phyloP scores from a whole-genome alignment of 2,888 invertebrate genomes.

The Rhingia rostrata region DNA sequence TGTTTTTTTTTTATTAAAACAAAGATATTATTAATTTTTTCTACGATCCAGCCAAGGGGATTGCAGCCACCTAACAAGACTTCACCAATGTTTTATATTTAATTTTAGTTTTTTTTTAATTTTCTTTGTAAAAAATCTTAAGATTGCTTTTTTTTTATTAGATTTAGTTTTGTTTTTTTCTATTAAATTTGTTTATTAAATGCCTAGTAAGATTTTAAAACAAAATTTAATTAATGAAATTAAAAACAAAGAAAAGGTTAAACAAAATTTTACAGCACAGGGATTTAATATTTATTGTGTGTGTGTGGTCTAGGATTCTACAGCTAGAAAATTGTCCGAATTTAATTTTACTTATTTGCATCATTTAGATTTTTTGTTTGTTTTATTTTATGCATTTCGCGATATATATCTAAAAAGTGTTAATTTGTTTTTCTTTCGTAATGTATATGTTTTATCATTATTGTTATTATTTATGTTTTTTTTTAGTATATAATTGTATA shows the following conservation, averaged over 20 bases:
- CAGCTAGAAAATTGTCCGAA: constrained; percentile 62
- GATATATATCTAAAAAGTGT: constrained; percentile 54
- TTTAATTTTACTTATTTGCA: constrained; percentile 15
- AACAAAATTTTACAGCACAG: constrained; percentile 26
- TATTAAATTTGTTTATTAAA: constrained; percentile 51
- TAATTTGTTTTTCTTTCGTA: constrained; percentile 23
- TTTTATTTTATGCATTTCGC: constrained; percentile 30
- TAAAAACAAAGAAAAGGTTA: neutral
- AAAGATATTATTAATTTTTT: constrained; percentile 18
- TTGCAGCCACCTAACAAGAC: constrained; percentile 16
- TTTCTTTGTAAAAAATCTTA: constrained; percentile 67
- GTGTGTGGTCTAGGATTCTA: constrained; percentile 46
- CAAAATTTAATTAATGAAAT: constrained; percentile 52
- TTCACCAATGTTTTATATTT: constrained; percentile 33
- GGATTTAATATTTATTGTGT: constrained; percentile 30
- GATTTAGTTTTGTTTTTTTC: constrained; percentile 32
- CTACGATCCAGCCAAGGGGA: constrained; percentile 8
- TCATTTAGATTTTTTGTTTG: constrained; percentile 6
- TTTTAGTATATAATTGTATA: constrained; percentile 60
- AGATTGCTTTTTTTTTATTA: constrained; percentile 58
- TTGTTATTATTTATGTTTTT: neutral
- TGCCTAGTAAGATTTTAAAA: constrained; percentile 59
- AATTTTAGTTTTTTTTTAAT: constrained; percentile 23
- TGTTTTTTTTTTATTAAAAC: constrained; percentile 10
- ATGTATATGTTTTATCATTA: constrained; percentile 45